Conservation (phyloP, 2,113 vertebrate genomes). For the Mohoua ochrocephala region DNA sequence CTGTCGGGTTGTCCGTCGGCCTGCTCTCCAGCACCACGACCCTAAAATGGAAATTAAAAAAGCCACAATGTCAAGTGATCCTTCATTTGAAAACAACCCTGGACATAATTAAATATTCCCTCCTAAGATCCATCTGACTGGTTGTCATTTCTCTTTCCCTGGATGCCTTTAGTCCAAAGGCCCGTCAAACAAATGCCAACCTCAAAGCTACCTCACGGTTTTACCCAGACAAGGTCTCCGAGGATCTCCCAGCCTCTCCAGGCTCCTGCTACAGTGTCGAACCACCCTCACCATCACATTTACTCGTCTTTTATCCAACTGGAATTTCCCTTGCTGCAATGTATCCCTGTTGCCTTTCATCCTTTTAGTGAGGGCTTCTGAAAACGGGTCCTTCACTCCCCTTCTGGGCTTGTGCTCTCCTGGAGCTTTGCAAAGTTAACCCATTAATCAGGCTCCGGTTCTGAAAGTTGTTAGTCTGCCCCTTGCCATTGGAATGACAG, state of each 20-base stretch:
- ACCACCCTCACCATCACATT: not conserved
- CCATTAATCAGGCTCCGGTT: not conserved
- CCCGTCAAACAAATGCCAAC: not conserved
- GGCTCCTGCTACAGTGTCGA: not conserved
- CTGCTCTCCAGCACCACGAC: conserved; percentile 97
- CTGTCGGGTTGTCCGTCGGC: conserved; percentile 95
- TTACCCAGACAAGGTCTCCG: not conserved
- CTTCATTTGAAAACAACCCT: not conserved
- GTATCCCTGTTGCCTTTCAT: not conserved
- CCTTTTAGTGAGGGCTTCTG: not conserved
- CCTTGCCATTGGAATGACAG: not conserved
- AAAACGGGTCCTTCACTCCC: not conserved
- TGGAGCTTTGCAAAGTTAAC: not conserved
- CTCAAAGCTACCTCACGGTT: not conserved
- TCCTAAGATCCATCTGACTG: not conserved
- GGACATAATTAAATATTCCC: not conserved
- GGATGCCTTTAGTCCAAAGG: not conserved
- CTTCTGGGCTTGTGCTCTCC: not conserved
- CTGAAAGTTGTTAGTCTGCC: not conserved
- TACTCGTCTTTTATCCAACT: not conserved
- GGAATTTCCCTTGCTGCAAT: not conserved
- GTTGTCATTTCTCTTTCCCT: not conserved
- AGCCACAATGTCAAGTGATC: not conserved
- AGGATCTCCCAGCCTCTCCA: not conserved
- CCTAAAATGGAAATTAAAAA: conserved; percentile 63